Evolutionary conservation across 2,113 vertebrate species (phyloP).

Genomic region (Syngnathus typhle): DNA sequence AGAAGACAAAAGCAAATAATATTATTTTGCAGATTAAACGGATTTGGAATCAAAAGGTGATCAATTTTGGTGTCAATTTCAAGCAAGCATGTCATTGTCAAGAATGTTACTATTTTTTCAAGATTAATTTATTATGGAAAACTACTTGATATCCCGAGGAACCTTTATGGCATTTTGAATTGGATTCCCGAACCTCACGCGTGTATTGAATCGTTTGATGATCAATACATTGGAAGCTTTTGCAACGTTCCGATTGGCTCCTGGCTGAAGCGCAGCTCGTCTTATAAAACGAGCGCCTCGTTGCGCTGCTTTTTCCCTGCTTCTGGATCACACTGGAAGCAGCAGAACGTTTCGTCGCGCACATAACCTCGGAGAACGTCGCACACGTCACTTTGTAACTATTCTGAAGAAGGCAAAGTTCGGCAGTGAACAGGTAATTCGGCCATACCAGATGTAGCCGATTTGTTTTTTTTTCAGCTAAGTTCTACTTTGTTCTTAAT

Average conservation of each 20-base stretch:
- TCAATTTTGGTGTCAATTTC: neutral
- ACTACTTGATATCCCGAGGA: neutral
- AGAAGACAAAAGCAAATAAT: slow-evolving; percentile 8
- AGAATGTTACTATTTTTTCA: neutral
- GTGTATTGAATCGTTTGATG: slow-evolving; percentile 22
- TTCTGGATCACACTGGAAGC: slow-evolving; percentile 5
- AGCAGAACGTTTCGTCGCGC: neutral
- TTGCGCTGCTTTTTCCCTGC: slow-evolving; percentile 25
- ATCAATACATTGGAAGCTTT: slow-evolving; percentile 18
- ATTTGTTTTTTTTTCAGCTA: neutral
- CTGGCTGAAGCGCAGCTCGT: slow-evolving; percentile 46
- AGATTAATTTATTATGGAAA: neutral
- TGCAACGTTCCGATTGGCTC: slow-evolving; percentile 53
- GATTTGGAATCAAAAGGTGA: neutral
- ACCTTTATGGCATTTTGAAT: slow-evolving; percentile 2
- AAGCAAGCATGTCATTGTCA: neutral
- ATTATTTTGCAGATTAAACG: neutral
- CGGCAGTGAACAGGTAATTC: slow-evolving; percentile 41
- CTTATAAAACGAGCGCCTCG: slow-evolving; percentile 42
- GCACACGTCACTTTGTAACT: neutral
- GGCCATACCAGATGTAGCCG: too few species aligned
- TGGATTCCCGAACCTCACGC: neutral
- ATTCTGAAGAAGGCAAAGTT: slow-evolving; percentile 13
- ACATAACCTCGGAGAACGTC: neutral
- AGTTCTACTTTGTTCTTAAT: neutral